Percentiles rank a stretch among this genome's conserved stretches.
These are phyloP conservation scores for Megalopta genalis DNA, from an alignment of 1,140 invertebrate species.

Conservation along the genomic window DNA sequence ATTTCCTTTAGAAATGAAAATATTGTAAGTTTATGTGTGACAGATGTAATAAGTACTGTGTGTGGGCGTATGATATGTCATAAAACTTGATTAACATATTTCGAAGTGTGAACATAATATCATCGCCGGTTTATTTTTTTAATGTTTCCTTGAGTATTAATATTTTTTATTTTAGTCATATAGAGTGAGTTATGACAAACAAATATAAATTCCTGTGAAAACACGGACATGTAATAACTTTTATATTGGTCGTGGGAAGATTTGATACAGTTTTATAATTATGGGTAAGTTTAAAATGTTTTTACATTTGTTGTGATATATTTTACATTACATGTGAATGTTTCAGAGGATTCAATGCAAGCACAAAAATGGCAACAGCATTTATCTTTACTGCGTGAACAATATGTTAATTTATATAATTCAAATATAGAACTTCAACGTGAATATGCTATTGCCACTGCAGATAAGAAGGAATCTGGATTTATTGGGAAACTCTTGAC, in stretches of 20 bases:
- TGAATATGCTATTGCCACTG: slow-evolving; percentile 88
- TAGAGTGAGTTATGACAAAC: background rate
- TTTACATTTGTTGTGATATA: background rate
- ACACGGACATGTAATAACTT: slow-evolving; percentile 33
- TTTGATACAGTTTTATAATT: slow-evolving; percentile 13
- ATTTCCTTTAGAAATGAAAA: slow-evolving; percentile 14
- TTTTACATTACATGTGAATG: background rate
- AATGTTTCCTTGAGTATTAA: too few species aligned
- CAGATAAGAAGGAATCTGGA: slow-evolving; percentile 84
- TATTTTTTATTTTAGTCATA: background rate
- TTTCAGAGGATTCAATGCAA: slow-evolving; percentile 71
- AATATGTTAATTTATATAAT: slow-evolving; percentile 94
- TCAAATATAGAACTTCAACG: slow-evolving; percentile 90
- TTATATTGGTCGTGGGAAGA: background rate
- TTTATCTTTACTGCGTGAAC: slow-evolving; percentile 90
- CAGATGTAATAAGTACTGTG: slow-evolving; percentile 19
- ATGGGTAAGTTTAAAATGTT: slow-evolving; percentile 50
- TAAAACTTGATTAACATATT: slow-evolving; percentile 3
- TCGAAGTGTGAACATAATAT: slow-evolving; percentile 5
- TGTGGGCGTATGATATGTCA: slow-evolving; percentile 22
- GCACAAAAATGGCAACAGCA: slow-evolving; percentile 91
- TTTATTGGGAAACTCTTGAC: slow-evolving; percentile 90
- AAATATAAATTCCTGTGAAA: slow-evolving; percentile 13
- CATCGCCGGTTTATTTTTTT: background rate
- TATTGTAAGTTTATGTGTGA: slow-evolving; percentile 9